A percentile compares a stretch with the other conserved stretches of the same genome.
phyloP scores from a whole-genome alignment of 2,888 invertebrate genomes.

The Parapristionchus giblindavisi region DNA sequence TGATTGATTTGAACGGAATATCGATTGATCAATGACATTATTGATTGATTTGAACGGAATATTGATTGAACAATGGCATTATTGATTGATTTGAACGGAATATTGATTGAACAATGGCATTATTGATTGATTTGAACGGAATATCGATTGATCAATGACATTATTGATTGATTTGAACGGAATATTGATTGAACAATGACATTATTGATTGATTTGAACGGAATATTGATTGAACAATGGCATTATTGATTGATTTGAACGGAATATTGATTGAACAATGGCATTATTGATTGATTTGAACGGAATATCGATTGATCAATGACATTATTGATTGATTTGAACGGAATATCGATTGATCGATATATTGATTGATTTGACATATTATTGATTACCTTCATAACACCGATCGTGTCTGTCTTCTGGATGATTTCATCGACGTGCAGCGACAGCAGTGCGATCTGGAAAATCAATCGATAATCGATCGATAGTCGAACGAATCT shows the following conservation, averaged over 20 bases:
- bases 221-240: neutral
- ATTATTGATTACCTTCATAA: slow-evolving; percentile 70
- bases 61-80: neutral
- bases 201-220: neutral
- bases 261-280: too few species aligned
- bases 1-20: neutral
- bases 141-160: neutral
- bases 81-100: neutral
- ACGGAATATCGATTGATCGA: neutral
- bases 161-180: neutral
- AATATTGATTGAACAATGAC: too few species aligned
- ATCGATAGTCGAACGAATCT: neutral
- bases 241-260: neutral
- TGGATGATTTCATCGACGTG: slow-evolving; percentile 71
- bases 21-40: neutral
- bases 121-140: neutral
- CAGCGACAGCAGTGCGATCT: slow-evolving; percentile 71
- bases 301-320: neutral
- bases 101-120: too few species aligned
- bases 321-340: neutral
- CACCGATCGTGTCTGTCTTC: slow-evolving; percentile 73
- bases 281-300: neutral
- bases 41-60: neutral
- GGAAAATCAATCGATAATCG: neutral
- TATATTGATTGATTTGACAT: neutral